Evolutionary conservation across 2,888 invertebrate species (phyloP).

Genomic region (Carcina quercana): DNA sequence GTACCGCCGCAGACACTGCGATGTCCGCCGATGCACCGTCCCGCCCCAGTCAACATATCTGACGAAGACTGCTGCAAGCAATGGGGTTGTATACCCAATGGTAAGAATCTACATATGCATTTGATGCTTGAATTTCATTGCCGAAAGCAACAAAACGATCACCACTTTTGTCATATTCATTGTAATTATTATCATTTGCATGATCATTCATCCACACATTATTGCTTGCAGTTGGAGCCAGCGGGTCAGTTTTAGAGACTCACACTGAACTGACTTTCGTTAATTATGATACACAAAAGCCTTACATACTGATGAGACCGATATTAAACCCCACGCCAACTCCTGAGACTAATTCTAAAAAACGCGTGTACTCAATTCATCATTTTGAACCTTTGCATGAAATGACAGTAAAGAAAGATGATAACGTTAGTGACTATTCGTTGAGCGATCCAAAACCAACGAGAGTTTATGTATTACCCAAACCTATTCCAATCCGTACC

Average conservation of each 20-base stretch:
- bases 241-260: constrained; percentile 33
- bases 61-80: constrained; percentile 90
- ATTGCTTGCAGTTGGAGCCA: constrained; percentile 58
- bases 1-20: constrained; percentile 83
- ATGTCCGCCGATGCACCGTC: constrained; percentile 80
- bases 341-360: background rate
- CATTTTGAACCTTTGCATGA: too few species aligned
- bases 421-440: too few species aligned
- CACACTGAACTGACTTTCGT: constrained; percentile 25
- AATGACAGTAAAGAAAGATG: too few species aligned
- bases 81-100: constrained; percentile 77
- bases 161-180: constrained; percentile 3
- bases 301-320: constrained; percentile 49
- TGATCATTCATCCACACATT: constrained; percentile 24
- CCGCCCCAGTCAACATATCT: constrained; percentile 75
- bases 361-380: background rate
- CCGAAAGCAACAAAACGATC: background rate
- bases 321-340: constrained; percentile 12
- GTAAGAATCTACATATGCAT: constrained; percentile 25
- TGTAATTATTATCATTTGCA: constrained; percentile 12
- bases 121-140: background rate
- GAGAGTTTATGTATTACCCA: too few species aligned
- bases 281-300: constrained; percentile 51
- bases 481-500: too few species aligned
- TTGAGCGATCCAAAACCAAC: too few species aligned